These are phyloP conservation scores for Habroteleia sp. DNA, from an alignment of 2,888 invertebrate species.

Conservation along the genomic window DNA sequence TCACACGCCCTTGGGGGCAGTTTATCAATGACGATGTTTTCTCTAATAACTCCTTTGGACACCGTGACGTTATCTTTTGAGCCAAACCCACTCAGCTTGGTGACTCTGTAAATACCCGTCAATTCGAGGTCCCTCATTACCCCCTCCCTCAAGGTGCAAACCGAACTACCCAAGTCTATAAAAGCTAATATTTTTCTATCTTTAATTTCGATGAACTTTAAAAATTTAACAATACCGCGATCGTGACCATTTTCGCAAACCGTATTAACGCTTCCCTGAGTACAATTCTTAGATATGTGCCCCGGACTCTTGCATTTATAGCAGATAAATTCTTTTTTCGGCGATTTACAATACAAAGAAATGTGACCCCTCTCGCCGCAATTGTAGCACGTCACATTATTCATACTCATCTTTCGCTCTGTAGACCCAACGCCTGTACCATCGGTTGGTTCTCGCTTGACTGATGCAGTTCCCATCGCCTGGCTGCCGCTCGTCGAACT, in stretches of 20 bases:
- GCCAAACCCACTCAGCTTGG: too few species aligned
- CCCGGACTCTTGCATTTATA: not conserved
- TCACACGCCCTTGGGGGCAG: too few species aligned
- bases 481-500: too few species aligned
- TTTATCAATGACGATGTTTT: too few species aligned
- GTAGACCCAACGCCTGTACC: not conserved
- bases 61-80: too few species aligned
- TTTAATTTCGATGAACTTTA: constrained; percentile 2
- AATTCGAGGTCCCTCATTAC: not conserved
- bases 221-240: not conserved
- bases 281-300: constrained; percentile 15
- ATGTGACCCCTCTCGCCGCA: not conserved
- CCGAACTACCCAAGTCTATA: not conserved
- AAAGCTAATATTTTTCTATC: not conserved
- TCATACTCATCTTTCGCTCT: constrained; percentile 12
- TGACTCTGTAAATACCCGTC: too few species aligned
- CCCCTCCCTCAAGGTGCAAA: not conserved
- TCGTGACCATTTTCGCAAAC: not conserved
- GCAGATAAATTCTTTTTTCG: constrained; percentile 7
- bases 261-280: not conserved
- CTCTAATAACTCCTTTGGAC: too few species aligned
- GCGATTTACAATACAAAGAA: not conserved
- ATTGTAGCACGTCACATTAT: not conserved
- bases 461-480: too few species aligned
- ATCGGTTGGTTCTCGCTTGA: not conserved